phyloP scores from a whole-genome alignment of 2,113 vertebrate species.

The Tachysurus fulvidraco region DNA sequence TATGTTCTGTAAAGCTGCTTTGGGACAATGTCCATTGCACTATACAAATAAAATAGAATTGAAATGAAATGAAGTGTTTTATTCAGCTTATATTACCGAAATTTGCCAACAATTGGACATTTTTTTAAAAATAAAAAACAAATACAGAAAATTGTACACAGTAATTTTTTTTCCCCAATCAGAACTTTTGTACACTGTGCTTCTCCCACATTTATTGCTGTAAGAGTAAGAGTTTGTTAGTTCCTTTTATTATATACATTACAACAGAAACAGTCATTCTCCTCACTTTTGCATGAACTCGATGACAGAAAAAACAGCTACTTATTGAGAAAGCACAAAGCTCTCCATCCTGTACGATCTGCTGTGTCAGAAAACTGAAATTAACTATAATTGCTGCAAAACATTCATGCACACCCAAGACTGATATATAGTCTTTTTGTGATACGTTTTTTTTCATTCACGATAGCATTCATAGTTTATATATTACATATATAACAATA shows the following conservation, averaged over 20 bases:
- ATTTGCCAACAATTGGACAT: neutral
- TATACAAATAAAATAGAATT: too few relatives aligned
- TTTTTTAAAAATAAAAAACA: neutral
- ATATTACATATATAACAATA: too few relatives aligned
- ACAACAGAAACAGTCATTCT: neutral
- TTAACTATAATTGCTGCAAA: neutral
- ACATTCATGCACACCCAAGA: neutral
- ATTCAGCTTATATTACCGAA: neutral
- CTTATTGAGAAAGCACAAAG: neutral
- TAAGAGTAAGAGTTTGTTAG: neutral
- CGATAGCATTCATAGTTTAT: neutral
- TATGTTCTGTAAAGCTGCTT: too few relatives aligned
- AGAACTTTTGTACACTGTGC: neutral
- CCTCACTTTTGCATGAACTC: neutral
- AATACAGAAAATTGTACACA: too few relatives aligned
- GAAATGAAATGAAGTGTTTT: neutral
- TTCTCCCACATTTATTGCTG: neutral
- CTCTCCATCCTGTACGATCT: too few relatives aligned
- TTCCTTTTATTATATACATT: neutral
- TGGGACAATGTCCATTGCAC: too few relatives aligned
- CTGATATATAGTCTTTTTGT: too few relatives aligned
- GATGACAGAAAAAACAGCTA: neutral
- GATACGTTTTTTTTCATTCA: neutral
- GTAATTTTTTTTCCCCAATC: too few relatives aligned
- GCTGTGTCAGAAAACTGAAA: neutral